A percentile compares a stretch with the other conserved stretches of the same genome.
Conservation (phyloP, 2,888 invertebrate genomes). For the Zhengitettix transpicula region DNA sequence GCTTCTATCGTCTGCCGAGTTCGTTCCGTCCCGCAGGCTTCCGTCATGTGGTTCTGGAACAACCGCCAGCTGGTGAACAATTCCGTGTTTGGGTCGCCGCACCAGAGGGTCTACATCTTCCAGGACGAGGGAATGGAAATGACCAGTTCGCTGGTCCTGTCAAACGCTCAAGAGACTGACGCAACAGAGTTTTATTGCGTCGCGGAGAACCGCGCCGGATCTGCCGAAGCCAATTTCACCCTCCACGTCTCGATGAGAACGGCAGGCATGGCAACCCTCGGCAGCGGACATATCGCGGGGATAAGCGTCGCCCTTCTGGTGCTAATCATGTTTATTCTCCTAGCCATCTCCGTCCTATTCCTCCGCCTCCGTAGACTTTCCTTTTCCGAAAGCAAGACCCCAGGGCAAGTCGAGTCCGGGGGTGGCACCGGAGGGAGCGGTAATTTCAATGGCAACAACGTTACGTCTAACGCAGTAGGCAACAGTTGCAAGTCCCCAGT, state of each 20-base stretch:
- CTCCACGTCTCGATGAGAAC: constrained; percentile 61
- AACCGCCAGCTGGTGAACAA: constrained; percentile 61
- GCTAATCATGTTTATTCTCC: constrained; percentile 54
- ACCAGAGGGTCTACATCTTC: constrained; percentile 56
- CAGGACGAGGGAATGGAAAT: constrained; percentile 65
- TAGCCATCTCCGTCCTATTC: constrained; percentile 55
- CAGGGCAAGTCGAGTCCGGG: constrained; percentile 54
- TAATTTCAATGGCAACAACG: constrained; percentile 4
- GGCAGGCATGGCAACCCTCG: constrained; percentile 64
- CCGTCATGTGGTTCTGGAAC: constrained; percentile 76
- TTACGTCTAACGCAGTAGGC: constrained; percentile 15
- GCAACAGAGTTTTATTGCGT: constrained; percentile 76
- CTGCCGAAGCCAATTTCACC: constrained; percentile 77
- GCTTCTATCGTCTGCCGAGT: constrained; percentile 69
- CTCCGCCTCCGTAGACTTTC: constrained; percentile 57
- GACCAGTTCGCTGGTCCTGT: constrained; percentile 56
- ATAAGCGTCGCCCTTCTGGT: constrained; percentile 67
- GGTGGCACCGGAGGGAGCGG: constrained; percentile 17
- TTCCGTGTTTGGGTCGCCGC: constrained; percentile 57
- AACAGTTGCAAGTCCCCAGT: constrained; percentile 7
- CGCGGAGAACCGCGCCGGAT: constrained; percentile 78
- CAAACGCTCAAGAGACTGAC: constrained; percentile 69
- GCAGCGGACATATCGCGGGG: constrained; percentile 72
- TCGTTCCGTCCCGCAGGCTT: constrained; percentile 64
- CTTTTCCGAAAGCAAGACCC: constrained; percentile 57